Base-by-base conservation (phyloP, 2,888 invertebrate genomes). In the Drosophila incognita region DNA sequence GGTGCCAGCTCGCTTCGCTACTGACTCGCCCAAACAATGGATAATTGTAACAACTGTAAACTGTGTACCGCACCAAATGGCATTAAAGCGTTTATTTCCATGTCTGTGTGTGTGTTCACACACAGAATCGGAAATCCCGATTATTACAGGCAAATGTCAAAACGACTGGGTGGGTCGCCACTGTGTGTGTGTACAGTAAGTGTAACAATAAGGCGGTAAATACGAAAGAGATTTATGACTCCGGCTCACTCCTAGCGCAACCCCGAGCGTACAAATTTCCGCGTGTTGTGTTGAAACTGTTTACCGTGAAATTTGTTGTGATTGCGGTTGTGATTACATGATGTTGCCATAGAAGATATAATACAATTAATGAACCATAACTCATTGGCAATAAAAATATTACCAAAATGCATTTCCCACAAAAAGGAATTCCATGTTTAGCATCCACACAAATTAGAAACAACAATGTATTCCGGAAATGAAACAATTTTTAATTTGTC, bases 271-370 rank as follows among this genome's bases (percentile, higher is more conserved):
- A 61, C 58, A 69, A 69, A 73, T 73, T 60, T 70, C 56, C 52
- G 58, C 69, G 61, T 86, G 81, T 77, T 81, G 76, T 81, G 64
- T 77, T 75, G 61, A 83, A 90, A 75, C 72, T 89, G 87, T 64
- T 81, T 81, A 69, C 52, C 89, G 84, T 86, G 89, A 90, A 90
- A 90, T 90, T 89, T 86, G 89, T 86, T 86, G 89, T 86, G 89
- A 87, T 89, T 86, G 90, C 78, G 64, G 75, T 58, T 80, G 83
- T 67, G 76, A 71, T 74, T 83, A 76, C 83, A 83, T 75, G 60
- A 65, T 64, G 70, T 88, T 74, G 72, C 67, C 75, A 74, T 74
- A 60, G 61, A 59, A 54, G 68, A 52, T 71, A 61, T 81, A 63
- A 69, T 69, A 51, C 60, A 69, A 70, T 87, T 79, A 81, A 81